Percentiles rank a stretch among this genome's conserved stretches.
phyloP scores from a whole-genome alignment of 2,888 invertebrate species.

The Neoaliturus tenellus region DNA sequence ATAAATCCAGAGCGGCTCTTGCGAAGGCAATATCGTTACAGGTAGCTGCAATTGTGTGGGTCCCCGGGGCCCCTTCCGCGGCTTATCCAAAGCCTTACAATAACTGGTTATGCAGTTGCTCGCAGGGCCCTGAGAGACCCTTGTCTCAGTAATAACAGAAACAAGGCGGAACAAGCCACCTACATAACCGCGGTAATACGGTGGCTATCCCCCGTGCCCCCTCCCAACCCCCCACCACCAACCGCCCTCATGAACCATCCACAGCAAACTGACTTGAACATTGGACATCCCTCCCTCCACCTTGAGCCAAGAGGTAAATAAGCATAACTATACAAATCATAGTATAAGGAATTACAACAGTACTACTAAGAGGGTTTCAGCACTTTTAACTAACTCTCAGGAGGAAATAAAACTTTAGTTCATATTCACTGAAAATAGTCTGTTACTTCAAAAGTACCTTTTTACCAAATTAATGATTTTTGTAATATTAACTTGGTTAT shows the following conservation, averaged over 20 bases:
- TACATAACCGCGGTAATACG: slow-evolving; percentile 14
- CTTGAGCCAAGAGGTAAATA: too few relatives aligned
- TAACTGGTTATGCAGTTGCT: slow-evolving; percentile 15
- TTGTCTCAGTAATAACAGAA: slow-evolving; percentile 18
- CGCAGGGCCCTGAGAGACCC: background rate
- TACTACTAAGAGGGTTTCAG: background rate
- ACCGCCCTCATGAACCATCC: background rate
- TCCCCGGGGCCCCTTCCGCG: background rate
- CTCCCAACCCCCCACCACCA: background rate
- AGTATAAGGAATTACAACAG: background rate
- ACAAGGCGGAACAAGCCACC: slow-evolving; percentile 11
- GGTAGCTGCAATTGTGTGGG: slow-evolving; percentile 18
- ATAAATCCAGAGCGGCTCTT: slow-evolving; percentile 14
- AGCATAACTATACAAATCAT: background rate
- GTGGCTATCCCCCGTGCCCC: background rate
- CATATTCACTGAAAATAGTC: too few relatives aligned
- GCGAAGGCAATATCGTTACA: slow-evolving; percentile 1
- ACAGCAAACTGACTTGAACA: too few relatives aligned
- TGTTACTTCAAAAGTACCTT: too few relatives aligned
- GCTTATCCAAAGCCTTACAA: slow-evolving; percentile 26
- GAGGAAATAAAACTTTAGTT: too few relatives aligned
- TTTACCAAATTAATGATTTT: too few relatives aligned
- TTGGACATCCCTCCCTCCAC: too few relatives aligned
- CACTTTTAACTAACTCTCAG: background rate
- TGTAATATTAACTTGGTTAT: too few relatives aligned